phyloP scores from a whole-genome alignment of 2,888 invertebrate species.

The Tipula lateralis region DNA sequence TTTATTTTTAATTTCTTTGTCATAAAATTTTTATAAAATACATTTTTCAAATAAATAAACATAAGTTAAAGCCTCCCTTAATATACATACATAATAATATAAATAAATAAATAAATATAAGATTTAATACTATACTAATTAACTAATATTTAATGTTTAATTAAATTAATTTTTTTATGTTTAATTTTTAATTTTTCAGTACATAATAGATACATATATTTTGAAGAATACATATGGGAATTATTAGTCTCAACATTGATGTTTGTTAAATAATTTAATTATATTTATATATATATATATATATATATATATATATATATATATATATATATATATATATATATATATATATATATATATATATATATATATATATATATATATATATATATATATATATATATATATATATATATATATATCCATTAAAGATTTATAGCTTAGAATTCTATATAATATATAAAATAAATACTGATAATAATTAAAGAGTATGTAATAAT shows the following conservation, averaged over 20 bases:
- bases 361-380: not conserved
- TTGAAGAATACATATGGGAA: not conserved
- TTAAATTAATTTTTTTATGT: not conserved
- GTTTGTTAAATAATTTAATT: not conserved
- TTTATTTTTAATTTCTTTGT: not conserved
- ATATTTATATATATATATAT: not conserved
- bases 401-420: not conserved
- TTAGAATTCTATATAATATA: not conserved
- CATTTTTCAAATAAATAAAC: not conserved
- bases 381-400: not conserved
- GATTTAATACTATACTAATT: not conserved
- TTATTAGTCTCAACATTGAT: not conserved
- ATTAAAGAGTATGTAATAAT: conserved; percentile 11
- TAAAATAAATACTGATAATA: conserved; percentile 14
- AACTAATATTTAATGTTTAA: not conserved
- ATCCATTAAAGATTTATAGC: not conserved
- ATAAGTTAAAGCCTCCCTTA: not conserved
- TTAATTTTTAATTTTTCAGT: not conserved
- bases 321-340: not conserved
- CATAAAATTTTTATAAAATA: conserved; percentile 4
- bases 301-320: conserved; percentile 4
- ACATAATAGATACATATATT: not conserved
- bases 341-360: not conserved
- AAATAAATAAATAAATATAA: not conserved
- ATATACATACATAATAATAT: not conserved